Evolutionary conservation across 2,888 invertebrate genomes (phyloP).

Genomic region (Euzophera pinguis): DNA sequence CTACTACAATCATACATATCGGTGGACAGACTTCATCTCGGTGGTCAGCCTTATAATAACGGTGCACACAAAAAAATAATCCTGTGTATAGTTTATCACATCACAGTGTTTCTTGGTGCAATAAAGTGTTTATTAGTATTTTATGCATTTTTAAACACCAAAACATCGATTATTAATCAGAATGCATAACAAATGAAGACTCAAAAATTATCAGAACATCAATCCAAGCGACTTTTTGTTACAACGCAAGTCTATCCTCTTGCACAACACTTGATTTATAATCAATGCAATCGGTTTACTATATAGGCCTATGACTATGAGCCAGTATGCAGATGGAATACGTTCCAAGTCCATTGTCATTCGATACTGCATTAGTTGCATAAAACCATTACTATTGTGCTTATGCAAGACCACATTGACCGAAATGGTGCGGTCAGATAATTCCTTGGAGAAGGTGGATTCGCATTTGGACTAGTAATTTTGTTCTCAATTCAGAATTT

Average conservation of each 20-base stretch:
- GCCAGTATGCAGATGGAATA: conserved; percentile 47
- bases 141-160: too few species aligned
- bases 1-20: too few species aligned
- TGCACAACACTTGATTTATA: conserved; percentile 4
- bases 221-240: background rate
- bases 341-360: conserved; percentile 70
- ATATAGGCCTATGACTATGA: conserved; percentile 33
- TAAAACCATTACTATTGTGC: conserved; percentile 29
- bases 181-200: too few species aligned
- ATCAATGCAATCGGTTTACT: conserved; percentile 39
- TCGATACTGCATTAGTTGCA: conserved; percentile 51
- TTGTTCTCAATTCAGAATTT: background rate
- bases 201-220: background rate
- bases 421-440: conserved; percentile 13
- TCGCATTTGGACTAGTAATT: background rate
- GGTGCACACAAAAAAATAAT: too few species aligned
- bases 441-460: conserved; percentile 6
- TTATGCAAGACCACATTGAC: conserved; percentile 25
- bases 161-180: too few species aligned
- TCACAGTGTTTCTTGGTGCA: too few species aligned
- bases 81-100: too few species aligned
- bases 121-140: too few species aligned
- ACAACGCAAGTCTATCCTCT: background rate
- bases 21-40: too few species aligned
- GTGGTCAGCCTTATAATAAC: too few species aligned